Percentiles rank a stretch among this genome's conserved stretches.
phyloP scores from a whole-genome alignment of 2,888 invertebrate genomes.

The Patella depressa region DNA sequence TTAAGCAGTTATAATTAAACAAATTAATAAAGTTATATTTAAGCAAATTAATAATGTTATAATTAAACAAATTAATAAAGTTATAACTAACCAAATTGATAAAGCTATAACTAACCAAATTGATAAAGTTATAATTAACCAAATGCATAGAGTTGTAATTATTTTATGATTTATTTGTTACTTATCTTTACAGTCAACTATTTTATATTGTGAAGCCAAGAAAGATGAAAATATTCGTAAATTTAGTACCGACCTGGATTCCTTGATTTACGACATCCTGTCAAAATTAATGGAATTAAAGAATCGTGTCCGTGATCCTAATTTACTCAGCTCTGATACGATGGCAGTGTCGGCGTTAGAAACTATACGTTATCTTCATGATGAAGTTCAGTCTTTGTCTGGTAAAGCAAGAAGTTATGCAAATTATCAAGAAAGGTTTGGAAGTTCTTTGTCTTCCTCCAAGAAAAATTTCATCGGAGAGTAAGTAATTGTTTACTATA shows the following conservation, averaged over 20 bases:
- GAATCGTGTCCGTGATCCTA: constrained; percentile 65
- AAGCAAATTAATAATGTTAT: too few species aligned
- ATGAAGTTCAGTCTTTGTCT: constrained; percentile 64
- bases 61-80: too few species aligned
- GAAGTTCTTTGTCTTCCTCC: constrained; percentile 63
- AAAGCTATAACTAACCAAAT: too few species aligned
- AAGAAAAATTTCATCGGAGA: constrained; percentile 56
- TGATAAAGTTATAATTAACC: too few species aligned
- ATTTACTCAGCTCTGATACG: constrained; percentile 65
- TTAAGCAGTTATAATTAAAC: too few species aligned
- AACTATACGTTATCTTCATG: constrained; percentile 62
- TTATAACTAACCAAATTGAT: too few species aligned
- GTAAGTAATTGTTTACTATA: constrained; percentile 36
- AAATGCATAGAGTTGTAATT: background rate
- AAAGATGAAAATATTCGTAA: constrained; percentile 71
- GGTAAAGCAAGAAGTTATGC: constrained; percentile 68
- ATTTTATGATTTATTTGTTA: constrained; percentile 11
- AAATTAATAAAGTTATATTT: too few species aligned
- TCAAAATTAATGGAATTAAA: constrained; percentile 65
- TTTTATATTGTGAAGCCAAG: constrained; percentile 70
- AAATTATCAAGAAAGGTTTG: constrained; percentile 71
- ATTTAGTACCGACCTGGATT: constrained; percentile 68
- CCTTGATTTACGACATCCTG: constrained; percentile 63
- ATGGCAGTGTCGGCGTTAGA: constrained; percentile 67
- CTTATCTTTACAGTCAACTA: constrained; percentile 58